These are phyloP conservation scores for Tuta absoluta DNA, from an alignment of 2,888 invertebrate genomes.

Conservation along the genomic window DNA sequence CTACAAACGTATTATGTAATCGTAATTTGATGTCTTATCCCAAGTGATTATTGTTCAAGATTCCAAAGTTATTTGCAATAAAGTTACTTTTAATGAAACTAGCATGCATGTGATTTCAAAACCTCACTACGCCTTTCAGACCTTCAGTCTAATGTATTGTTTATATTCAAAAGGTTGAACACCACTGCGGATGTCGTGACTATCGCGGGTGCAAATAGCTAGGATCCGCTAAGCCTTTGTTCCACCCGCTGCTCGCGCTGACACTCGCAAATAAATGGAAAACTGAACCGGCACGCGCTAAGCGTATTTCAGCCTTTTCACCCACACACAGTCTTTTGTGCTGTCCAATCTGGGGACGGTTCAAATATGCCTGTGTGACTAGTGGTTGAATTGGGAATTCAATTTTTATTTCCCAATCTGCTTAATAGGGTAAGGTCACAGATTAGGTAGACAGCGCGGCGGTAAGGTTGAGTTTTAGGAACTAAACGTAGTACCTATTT, in stretches of 20 bases:
- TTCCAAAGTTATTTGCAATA: too few relatives aligned
- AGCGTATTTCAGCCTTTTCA: constrained; percentile 24
- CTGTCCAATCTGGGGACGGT: neutral
- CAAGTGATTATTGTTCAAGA: too few relatives aligned
- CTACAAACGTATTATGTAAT: too few relatives aligned
- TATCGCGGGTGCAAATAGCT: constrained; percentile 26
- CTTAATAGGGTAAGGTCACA: too few relatives aligned
- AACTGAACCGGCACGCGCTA: constrained; percentile 27
- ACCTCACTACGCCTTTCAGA: too few relatives aligned
- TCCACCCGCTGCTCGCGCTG: constrained; percentile 28
- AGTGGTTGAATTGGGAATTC: constrained; percentile 3
- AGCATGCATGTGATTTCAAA: too few relatives aligned
- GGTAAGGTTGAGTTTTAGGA: too few relatives aligned
- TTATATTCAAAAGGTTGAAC: neutral
- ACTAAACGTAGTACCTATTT: too few relatives aligned
- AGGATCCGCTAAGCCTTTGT: constrained; percentile 41
- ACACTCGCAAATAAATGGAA: constrained; percentile 32
- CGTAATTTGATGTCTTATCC: too few relatives aligned
- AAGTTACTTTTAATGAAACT: too few relatives aligned
- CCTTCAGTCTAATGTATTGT: too few relatives aligned
- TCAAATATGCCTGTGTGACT: neutral
- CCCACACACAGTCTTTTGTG: constrained; percentile 13
- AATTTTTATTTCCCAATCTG: neutral
- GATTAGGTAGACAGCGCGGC: too few relatives aligned
- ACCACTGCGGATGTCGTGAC: constrained; percentile 19